These are phyloP conservation scores for Catostylus mosaicus DNA, from an alignment of 30 jellyfish, hydroid and myxozoan genomes.

Conservation along the genomic window DNA sequence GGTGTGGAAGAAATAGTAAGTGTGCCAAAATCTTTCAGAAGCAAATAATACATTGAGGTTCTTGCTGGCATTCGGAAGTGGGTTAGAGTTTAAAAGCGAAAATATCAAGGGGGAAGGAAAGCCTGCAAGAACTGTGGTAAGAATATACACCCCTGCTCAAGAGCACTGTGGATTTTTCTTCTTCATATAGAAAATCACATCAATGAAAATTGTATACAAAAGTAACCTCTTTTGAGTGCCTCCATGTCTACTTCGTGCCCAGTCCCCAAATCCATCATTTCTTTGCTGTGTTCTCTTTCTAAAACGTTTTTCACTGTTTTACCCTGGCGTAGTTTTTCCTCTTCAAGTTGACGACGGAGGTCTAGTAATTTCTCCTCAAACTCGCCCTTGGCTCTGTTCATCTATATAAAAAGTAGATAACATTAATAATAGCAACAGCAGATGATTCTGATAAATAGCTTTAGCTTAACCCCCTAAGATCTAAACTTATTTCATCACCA, in stretches of 20 bases:
- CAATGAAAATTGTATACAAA: neutral
- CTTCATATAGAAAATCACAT: too few species aligned
- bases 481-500: too few species aligned
- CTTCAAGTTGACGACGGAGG: constrained; percentile 66
- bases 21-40: too few species aligned
- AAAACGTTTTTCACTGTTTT: constrained; percentile 62
- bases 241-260: constrained; percentile 62
- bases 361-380: constrained; percentile 61
- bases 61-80: too few species aligned
- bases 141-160: too few species aligned
- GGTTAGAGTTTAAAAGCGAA: too few species aligned
- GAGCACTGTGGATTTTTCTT: too few species aligned
- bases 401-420: neutral
- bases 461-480: neutral
- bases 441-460: neutral
- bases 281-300: constrained; percentile 68
- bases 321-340: constrained; percentile 67
- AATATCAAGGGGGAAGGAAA: too few species aligned
- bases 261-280: constrained; percentile 55
- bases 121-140: too few species aligned
- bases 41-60: too few species aligned
- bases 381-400: constrained; percentile 75
- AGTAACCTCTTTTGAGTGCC: neutral
- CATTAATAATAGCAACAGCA: neutral
- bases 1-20: too few species aligned